Conservation (phyloP, 1,140 invertebrate species). For the Drosophila setifemur region DNA sequence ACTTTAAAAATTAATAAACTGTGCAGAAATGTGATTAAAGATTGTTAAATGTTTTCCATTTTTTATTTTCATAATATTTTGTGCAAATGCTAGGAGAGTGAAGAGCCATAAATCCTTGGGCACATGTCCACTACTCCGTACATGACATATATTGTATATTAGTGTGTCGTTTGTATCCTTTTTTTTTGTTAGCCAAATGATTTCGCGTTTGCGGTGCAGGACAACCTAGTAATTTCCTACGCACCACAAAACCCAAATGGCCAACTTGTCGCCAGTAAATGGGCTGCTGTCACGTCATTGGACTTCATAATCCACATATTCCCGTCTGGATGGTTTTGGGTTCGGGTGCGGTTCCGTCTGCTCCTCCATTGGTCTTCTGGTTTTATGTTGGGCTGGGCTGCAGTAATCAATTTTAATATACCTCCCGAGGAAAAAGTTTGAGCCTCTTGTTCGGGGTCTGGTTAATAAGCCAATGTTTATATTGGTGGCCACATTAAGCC, state of each 20-base stretch:
- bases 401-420: constrained; percentile 70
- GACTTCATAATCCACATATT: constrained; percentile 21
- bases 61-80: no score
- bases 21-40: no score
- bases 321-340: constrained; percentile 2
- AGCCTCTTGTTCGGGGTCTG: constrained; percentile 9
- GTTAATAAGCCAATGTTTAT: constrained; percentile 63
- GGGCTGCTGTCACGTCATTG: constrained; percentile 68
- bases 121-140: not conserved
- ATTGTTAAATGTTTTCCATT: no score
- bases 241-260: constrained; percentile 63
- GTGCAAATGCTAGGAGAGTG: no score
- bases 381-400: constrained; percentile 9
- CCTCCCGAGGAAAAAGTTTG: not conserved
- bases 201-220: constrained; percentile 8
- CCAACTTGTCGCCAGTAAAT: constrained; percentile 74
- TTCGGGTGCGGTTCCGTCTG: constrained; percentile 16
- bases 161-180: not conserved
- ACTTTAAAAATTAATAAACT: no score
- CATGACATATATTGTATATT: not conserved
- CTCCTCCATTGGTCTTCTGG: not conserved
- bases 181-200: constrained; percentile 6
- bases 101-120: not conserved
- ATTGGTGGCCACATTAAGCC: constrained; percentile 69
- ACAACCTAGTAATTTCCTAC: constrained; percentile 53